Conservation (phyloP, 2,113 vertebrate species). For the Dolichallabes microphthalmus region DNA sequence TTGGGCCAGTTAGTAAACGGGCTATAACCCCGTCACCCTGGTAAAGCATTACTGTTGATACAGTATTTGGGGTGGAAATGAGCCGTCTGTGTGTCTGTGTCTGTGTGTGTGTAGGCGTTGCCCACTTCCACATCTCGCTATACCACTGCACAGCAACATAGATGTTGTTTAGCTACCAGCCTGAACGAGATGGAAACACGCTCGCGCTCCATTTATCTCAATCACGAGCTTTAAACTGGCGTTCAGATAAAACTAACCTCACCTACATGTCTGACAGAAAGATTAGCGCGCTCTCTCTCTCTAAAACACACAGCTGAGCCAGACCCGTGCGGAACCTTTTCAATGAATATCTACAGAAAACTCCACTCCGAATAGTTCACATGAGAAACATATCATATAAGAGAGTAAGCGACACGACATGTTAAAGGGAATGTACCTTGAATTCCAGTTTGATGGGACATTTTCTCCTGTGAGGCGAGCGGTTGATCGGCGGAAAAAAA, state of each 20-base stretch:
- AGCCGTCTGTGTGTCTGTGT: slow-evolving; percentile 37
- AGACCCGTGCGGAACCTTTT: not conserved
- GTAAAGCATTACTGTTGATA: not conserved
- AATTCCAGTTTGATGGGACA: slow-evolving; percentile 96
- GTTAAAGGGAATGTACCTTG: slow-evolving; percentile 74
- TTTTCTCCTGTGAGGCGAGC: slow-evolving; percentile 62
- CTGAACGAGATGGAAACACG: not conserved
- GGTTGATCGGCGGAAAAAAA: slow-evolving; percentile 57
- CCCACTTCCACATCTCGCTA: slow-evolving; percentile 52
- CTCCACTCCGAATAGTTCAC: too few species aligned
- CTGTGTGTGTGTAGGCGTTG: slow-evolving; percentile 62
- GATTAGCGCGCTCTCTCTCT: not conserved
- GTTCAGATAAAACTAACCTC: not conserved
- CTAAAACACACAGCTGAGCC: not conserved
- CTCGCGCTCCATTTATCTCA: not conserved
- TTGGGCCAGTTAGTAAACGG: not conserved
- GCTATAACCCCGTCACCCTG: not conserved
- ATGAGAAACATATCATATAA: not conserved
- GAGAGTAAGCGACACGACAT: not conserved
- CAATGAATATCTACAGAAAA: not conserved
- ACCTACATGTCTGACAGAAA: not conserved
- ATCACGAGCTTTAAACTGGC: not conserved
- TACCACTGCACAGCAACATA: not conserved
- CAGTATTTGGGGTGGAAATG: slow-evolving; percentile 2
- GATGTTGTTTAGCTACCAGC: not conserved